Evolutionary conservation across 1,140 invertebrate genomes (phyloP).

Genomic region (Diabrotica undecimpunctata): DNA sequence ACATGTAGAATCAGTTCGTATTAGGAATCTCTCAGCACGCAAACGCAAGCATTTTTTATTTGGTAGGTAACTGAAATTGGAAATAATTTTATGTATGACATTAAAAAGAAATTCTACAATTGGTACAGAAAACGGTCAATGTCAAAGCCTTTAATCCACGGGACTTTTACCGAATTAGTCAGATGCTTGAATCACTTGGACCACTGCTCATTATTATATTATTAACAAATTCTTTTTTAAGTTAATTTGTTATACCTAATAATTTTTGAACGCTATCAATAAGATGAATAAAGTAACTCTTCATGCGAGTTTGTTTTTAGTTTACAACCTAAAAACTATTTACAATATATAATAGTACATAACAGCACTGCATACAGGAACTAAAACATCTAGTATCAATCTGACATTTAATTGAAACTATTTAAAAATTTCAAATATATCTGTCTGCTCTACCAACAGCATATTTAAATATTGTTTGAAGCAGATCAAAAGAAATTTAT

Average conservation of each 20-base stretch:
- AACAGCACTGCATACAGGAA: background rate
- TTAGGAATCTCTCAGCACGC: too few relatives aligned
- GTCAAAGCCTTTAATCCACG: too few relatives aligned
- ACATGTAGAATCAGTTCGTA: background rate
- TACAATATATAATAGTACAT: conserved; percentile 26
- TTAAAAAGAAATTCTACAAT: too few relatives aligned
- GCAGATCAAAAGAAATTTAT: too few relatives aligned
- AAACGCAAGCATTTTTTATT: too few relatives aligned
- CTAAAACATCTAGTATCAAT: background rate
- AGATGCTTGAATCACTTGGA: conserved; percentile 3
- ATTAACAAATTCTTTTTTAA: conserved; percentile 34
- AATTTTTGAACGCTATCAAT: conserved; percentile 38
- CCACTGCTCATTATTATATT: conserved; percentile 27
- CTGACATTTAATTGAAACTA: background rate
- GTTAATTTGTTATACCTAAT: conserved; percentile 38
- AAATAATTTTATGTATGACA: too few relatives aligned
- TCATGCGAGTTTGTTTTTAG: conserved; percentile 38
- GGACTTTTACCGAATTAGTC: too few relatives aligned
- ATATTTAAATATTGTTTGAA: too few relatives aligned
- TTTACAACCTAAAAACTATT: conserved; percentile 37
- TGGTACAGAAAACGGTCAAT: too few relatives aligned
- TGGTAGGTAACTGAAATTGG: too few relatives aligned
- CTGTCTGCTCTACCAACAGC: too few relatives aligned
- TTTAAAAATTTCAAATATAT: too few relatives aligned
- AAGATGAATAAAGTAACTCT: conserved; percentile 39